Base-by-base conservation (phyloP, 1,140 invertebrate genomes). In the Phymastichus coffea region DNA sequence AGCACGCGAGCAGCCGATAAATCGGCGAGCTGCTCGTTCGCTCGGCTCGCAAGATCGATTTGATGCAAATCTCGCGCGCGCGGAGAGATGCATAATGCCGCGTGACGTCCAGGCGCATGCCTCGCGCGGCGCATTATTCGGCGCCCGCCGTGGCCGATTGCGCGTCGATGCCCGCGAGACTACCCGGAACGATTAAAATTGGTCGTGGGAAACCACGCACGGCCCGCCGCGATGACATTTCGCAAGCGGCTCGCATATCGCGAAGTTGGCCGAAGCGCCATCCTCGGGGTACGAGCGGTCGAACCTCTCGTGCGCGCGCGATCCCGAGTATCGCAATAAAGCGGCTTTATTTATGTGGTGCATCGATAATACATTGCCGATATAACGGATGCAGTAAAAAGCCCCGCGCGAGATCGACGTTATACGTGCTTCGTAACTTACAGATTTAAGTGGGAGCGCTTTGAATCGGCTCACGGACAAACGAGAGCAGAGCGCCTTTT, bases 31-130 rank as follows among this genome's bases (percentile, higher is more conserved):
- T 20, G 3, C 19, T 30, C 28, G n/a, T 20, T 66, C 62, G 55
- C 66, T 68, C 66, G 64, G 6, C 20, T 8, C 35, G 28, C 33
- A 64, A 61, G 70, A 70, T 74, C 71, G 72, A 76, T 75, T 74
- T 66, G 64, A 76, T 76, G 74, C 73, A 76, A 76, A 76, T 76
- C 68, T 68, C 65, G 70, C 71, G 71, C 69, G 72, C 69, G 69
- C 70, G 61, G 70, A 69, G 66, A 14, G 25, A 51, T 37, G 25
- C 44, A 59, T 57, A 53, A 60, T 61, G 51, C 44, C 17, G n/a
- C 30, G 48, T 63, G 49, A 52, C 53, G 47, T 26, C 17, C n/a
- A 10, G 9, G 17, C 10, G 20, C n/a, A n/a, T n/a, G n/a, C n/a
- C n/a, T 15, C 43, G 17, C 26, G 3, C 38, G 14, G 38, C 53